Evolutionary conservation across 2,113 vertebrate species (phyloP), one percentile per base, ranked within the genome.

Genomic region (Eurypyga helias): DNA sequence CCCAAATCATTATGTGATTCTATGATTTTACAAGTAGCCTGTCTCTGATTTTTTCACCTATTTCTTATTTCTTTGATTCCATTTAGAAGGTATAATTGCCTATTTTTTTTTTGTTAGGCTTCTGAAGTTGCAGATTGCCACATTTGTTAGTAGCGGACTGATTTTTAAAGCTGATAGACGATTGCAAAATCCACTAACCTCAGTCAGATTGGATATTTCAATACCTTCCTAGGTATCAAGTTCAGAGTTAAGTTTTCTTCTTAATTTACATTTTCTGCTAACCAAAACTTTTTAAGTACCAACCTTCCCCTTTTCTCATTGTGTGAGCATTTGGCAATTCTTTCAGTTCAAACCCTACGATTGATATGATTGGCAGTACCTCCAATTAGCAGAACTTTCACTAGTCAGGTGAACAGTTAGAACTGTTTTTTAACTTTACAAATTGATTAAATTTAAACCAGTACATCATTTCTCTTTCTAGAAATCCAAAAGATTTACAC

Each of bases 401-500:
- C 83, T 93, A 65, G 81, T 88, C 45, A 92, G 66, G 41, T 69
- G 86, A 97, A 91, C 21, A 94, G 80, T 89, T 97, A 76, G 75
- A 71, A 34, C 83, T 89, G 90, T 93, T 93, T 89, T 96, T 78
- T 36, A 73, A 76, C 65, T 97, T 96, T 83, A 87, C 93, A 96
- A 97, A 95, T 83, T 96, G 96, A 95, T 97, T 97, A 93, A 97
- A 97, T 88, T 97, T 96, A 97, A 97, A 96, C 58, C 34, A 97
- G 83, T 96, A 95, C 93, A 97, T 96, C 31, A 96, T 96, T 98
- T 96, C 96, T 97, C 93, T 96, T 97, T 90, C 84, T 96, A 90
- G 34, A 98, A 97, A 97, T 95, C 96, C 92, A 96, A 96, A 97
- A 98, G 97, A 98, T 98, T 98, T 98, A 98, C 90, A 97, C 46